These are phyloP conservation scores for Hermetia illucens DNA, from an alignment of 1,140 invertebrate genomes.

Conservation along the genomic window DNA sequence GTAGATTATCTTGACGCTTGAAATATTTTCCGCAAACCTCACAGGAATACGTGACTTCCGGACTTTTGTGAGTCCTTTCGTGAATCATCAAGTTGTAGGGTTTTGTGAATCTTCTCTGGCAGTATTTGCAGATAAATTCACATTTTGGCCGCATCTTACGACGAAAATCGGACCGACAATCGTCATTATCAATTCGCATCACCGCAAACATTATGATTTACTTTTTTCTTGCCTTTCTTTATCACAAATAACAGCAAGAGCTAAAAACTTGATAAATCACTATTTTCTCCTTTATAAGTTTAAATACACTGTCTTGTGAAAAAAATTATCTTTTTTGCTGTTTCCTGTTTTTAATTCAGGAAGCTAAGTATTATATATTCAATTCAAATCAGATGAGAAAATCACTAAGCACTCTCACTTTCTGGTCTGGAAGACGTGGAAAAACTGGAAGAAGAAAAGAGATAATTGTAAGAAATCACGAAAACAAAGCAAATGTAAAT, in stretches of 20 bases:
- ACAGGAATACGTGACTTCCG: constrained; percentile 94
- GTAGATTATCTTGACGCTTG: constrained; percentile 90
- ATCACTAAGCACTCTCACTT: too few species aligned
- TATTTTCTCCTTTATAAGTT: constrained; percentile 3
- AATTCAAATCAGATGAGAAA: too few species aligned
- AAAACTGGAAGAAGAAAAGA: too few species aligned
- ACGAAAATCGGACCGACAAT: constrained; percentile 77
- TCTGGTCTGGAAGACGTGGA: too few species aligned
- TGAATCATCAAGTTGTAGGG: constrained; percentile 99
- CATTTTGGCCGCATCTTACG: constrained; percentile 88
- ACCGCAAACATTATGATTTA: constrained; percentile 65
- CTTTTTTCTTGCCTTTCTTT: constrained; percentile 29
- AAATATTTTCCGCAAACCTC: constrained; percentile 98
- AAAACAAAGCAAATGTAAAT: too few species aligned
- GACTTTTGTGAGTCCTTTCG: constrained; percentile 94
- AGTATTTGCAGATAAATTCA: constrained; percentile 98
- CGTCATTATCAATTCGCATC: constrained; percentile 81
- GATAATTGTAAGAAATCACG: too few species aligned
- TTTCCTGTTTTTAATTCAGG: neutral
- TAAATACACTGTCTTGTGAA: too few species aligned
- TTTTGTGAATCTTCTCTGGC: constrained; percentile 96
- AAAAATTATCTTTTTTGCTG: constrained; percentile 1
- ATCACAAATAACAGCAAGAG: too few species aligned
- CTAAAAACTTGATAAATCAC: constrained; percentile 17
- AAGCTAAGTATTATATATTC: neutral